phyloP scores from a whole-genome alignment of 2,113 vertebrate genomes.

The Gallinago paraguaiae region DNA sequence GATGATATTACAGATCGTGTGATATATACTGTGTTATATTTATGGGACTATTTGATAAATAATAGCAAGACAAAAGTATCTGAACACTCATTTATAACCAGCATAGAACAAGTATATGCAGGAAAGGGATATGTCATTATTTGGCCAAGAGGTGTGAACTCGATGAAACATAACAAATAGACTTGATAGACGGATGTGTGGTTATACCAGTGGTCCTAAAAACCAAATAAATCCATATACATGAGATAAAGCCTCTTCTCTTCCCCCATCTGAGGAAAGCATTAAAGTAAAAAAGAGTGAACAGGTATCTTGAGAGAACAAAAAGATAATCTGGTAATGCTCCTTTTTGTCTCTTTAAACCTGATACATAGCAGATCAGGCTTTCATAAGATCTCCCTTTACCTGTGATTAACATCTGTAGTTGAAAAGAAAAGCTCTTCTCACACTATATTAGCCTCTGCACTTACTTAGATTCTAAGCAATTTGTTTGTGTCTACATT shows the following conservation, averaged over 20 bases:
- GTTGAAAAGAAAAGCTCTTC: conserved; percentile 3
- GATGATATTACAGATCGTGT: background rate
- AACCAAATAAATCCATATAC: background rate
- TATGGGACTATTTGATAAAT: background rate
- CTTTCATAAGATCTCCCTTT: background rate
- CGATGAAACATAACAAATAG: background rate
- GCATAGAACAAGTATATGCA: background rate
- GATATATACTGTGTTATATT: background rate
- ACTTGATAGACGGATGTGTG: background rate
- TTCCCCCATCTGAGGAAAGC: background rate
- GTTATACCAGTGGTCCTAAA: background rate
- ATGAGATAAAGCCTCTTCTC: background rate
- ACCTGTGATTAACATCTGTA: background rate
- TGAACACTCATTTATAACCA: background rate
- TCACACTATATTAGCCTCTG: background rate
- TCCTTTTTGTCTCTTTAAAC: conserved; percentile 1
- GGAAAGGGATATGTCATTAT: background rate
- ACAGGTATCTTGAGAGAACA: background rate
- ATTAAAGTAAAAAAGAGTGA: background rate
- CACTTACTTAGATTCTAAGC: background rate
- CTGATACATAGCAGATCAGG: background rate
- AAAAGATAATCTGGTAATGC: background rate
- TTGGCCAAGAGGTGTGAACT: background rate
- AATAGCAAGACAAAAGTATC: background rate
- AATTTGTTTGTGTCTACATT: conserved; percentile 47